These are phyloP conservation scores for Crotalus helleri DNA, from an alignment of 2,113 vertebrate species.

Conservation along the genomic window DNA sequence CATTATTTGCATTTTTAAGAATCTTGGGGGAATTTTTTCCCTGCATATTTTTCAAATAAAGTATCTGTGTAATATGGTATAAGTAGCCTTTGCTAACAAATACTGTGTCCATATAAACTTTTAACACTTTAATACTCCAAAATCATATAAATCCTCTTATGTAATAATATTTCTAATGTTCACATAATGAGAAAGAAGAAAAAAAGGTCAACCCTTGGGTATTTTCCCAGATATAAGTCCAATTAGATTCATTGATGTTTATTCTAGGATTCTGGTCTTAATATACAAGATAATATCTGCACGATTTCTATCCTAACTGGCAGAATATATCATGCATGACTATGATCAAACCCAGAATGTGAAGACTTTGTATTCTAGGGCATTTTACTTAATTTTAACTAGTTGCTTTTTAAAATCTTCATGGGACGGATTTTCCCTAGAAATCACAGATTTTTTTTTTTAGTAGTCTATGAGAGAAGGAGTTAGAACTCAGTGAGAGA, in stretches of 20 bases:
- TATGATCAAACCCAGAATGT: not conserved
- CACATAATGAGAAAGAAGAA: not conserved
- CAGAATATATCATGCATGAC: not conserved
- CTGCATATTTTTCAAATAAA: not conserved
- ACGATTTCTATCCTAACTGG: not conserved
- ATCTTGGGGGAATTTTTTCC: not conserved
- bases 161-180: not conserved
- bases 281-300: not conserved
- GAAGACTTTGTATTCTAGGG: not conserved
- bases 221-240: not conserved
- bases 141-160: not conserved
- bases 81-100: not conserved
- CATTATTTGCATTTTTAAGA: not conserved
- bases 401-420: not conserved
- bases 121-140: not conserved
- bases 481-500: not conserved
- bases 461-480: not conserved
- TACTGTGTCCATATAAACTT: not conserved
- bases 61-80: not conserved
- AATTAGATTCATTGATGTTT: not conserved
- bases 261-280: not conserved
- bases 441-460: not conserved
- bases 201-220: not conserved
- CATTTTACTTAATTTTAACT: not conserved
- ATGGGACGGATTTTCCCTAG: not conserved